Conservation (phyloP, 2,888 invertebrate species). For the Macrophya annulata region DNA sequence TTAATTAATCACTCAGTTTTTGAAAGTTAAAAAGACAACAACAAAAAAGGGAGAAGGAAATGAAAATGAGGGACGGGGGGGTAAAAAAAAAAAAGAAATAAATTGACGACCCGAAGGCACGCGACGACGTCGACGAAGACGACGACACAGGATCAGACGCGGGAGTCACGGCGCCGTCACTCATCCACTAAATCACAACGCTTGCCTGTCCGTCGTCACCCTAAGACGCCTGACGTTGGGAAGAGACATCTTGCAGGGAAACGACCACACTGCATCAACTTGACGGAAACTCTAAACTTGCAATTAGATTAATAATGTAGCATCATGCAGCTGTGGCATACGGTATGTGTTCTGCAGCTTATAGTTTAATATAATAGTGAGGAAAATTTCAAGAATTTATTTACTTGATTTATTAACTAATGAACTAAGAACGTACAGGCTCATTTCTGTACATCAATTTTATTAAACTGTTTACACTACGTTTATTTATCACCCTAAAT, state of each 20-base stretch:
- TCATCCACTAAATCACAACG: conserved; percentile 50
- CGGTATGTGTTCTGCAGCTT: background rate
- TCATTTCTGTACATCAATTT: background rate
- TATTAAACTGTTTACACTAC: background rate
- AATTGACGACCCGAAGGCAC: conserved; percentile 38
- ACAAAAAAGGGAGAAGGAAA: conserved; percentile 50
- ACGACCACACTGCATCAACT: conserved; percentile 38
- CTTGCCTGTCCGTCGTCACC: conserved; percentile 46
- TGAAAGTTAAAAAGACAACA: conserved; percentile 15
- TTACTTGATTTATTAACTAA: conserved; percentile 4
- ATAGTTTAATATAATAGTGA: background rate
- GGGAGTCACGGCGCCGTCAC: conserved; percentile 37
- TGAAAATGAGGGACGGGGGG: background rate
- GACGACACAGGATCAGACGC: conserved; percentile 32
- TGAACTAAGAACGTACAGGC: background rate
- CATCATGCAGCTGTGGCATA: conserved; percentile 11
- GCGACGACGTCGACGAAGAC: conserved; percentile 15
- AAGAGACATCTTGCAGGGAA: conserved; percentile 34
- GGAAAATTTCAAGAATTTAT: background rate
- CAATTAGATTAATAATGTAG: conserved; percentile 33
- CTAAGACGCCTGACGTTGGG: conserved; percentile 9
- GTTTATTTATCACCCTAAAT: background rate
- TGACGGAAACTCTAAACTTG: conserved; percentile 41
- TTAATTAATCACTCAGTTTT: conserved; percentile 25
- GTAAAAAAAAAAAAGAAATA: conserved; percentile 9